Evolutionary conservation across 2,888 invertebrate species (phyloP), one percentile per base, ranked within the genome.

Genomic region (Ichneumoninae sp.): DNA sequence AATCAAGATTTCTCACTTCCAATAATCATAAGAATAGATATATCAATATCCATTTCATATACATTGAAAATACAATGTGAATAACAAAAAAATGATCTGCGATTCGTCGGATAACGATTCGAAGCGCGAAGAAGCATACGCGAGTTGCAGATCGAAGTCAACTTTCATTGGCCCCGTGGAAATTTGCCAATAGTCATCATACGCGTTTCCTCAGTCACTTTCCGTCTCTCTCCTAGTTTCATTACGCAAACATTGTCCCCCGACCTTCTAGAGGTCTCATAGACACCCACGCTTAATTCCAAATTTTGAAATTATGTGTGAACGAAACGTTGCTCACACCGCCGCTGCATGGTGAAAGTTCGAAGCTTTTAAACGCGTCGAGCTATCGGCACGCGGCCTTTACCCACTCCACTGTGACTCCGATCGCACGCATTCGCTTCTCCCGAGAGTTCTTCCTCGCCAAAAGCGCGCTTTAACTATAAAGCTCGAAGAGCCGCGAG

Each of bases 401-500:
- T 65, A 30, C 77, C 77, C 74, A 77, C 86, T 84, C 87, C 85
- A 80, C 71, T 30, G 65, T 50, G 50, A 72, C 75, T 86, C 74
- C 44, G 66, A 50, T 78, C 84, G 69, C 36, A 71, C 66, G 30
- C 40, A 30, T 10, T 47, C 26, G 22, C 57, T 57, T 57, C 44
- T 47, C 44, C 44, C 74, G 77, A 66, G 70, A 66, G 81, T 74
- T 80, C 82, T 79, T 79, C 79, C 83, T 86, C 86, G 86, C 87
- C 89, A 80, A 89, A 90, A 91, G 90, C 80, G 54, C 82, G 82
- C 84, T 89, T 89, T 88, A 88, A 89, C 90, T 92, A 92, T 91
- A 91, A 91, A 91, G 89, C 90, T 89, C 87, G 86, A 77, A 68
- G 84, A 74, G 85, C 81, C 83, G 79, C 86, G 85, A 86, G 84